phyloP scores from a whole-genome alignment of 2,797 vertebrate genomes.

The Gallinago stenura region DNA sequence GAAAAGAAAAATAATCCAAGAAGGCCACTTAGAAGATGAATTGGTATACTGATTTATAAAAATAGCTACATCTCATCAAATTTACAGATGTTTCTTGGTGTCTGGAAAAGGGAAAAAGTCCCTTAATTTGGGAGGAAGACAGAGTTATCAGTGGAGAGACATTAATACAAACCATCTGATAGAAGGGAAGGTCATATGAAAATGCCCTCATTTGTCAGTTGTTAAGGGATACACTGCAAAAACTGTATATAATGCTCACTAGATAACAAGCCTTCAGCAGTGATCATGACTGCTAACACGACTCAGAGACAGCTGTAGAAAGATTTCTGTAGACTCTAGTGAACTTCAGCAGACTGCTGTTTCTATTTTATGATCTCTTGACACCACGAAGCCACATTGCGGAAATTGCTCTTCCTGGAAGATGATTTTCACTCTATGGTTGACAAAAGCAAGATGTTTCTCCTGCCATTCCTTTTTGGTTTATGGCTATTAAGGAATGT shows the following conservation, averaged over 20 bases:
- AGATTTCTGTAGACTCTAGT: neutral
- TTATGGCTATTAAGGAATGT: neutral
- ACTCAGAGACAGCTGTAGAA: neutral
- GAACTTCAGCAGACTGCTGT: neutral
- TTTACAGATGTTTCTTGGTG: slow-evolving; percentile 15
- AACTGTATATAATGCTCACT: neutral
- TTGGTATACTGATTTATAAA: slow-evolving; percentile 6
- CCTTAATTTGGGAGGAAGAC: neutral
- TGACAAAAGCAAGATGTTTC: neutral
- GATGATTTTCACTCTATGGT: neutral
- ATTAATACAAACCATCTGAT: neutral
- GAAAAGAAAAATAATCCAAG: neutral
- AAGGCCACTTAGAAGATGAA: neutral
- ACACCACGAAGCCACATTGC: rapidly evolving
- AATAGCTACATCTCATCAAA: slow-evolving; percentile 25
- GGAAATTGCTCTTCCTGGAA: neutral
- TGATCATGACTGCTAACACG: neutral
- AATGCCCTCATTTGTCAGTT: neutral
- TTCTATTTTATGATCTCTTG: neutral
- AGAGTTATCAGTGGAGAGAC: neutral
- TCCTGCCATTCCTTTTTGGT: neutral
- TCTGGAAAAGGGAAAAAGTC: neutral
- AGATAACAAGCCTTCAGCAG: neutral
- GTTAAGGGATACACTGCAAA: neutral
- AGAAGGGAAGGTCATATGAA: neutral